These are phyloP conservation scores for Gymnocheta viridis DNA, from an alignment of 2,888 invertebrate genomes.

Conservation along the genomic window DNA sequence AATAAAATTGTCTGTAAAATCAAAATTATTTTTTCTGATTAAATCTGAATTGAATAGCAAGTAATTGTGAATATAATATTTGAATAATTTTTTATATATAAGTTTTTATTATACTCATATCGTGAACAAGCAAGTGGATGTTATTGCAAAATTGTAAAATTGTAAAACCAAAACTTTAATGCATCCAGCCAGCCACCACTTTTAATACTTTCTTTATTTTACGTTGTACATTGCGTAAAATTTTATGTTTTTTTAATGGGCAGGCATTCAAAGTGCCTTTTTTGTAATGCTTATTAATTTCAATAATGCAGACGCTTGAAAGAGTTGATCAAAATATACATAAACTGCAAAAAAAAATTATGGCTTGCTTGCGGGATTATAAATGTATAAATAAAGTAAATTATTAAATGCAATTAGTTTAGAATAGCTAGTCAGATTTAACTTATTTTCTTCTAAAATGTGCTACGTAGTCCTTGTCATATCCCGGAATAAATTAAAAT, in stretches of 20 bases:
- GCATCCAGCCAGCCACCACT: conserved; percentile 32
- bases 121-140: conserved; percentile 48
- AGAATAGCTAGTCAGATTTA: too few relatives aligned
- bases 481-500: too few relatives aligned
- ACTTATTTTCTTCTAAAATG: too few relatives aligned
- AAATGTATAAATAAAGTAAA: too few relatives aligned
- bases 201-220: conserved; percentile 18
- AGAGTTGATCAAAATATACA: neutral
- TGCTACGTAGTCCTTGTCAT: too few relatives aligned
- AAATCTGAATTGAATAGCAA: conserved; percentile 1
- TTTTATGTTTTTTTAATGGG: conserved; percentile 79
- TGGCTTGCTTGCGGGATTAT: too few relatives aligned
- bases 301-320: conserved; percentile 13
- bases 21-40: conserved; percentile 20
- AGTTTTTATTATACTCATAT: neutral
- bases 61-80: conserved; percentile 29
- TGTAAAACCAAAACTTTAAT: conserved; percentile 14
- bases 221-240: conserved; percentile 49
- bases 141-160: conserved; percentile 35
- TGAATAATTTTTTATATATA: neutral
- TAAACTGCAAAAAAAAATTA: neutral
- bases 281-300: conserved; percentile 11
- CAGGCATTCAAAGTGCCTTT: conserved; percentile 63
- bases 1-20: neutral
- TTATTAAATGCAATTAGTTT: too few relatives aligned